A percentile compares a stretch with the other conserved stretches of the same genome.
phyloP scores from a whole-genome alignment of 2,888 invertebrate species.

The Ormyrus rosae region DNA sequence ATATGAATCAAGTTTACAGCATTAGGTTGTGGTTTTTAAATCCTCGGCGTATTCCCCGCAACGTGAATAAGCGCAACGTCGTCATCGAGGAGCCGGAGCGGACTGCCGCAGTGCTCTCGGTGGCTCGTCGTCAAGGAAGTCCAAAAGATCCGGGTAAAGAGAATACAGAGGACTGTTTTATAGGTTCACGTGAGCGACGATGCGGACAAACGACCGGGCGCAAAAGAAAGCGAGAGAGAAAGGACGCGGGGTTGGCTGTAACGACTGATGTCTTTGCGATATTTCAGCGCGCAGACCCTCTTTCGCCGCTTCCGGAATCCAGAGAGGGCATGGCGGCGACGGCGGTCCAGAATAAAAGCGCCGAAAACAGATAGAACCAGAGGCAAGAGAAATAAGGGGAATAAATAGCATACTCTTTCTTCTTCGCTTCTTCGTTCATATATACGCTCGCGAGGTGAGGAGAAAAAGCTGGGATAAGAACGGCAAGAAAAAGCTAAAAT shows the following conservation, averaged over 20 bases:
- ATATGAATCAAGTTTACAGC: too few species aligned
- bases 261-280: conserved; percentile 64
- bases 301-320: conserved; percentile 52
- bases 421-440: conserved; percentile 20
- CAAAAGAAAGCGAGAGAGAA: neutral
- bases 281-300: conserved; percentile 61
- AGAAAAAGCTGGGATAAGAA: too few species aligned
- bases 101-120: neutral
- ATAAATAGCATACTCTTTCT: conserved; percentile 34
- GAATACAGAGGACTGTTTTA: conserved; percentile 36
- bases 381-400: conserved; percentile 17
- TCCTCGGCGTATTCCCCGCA: too few species aligned
- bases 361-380: neutral
- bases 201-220: conserved; percentile 57
- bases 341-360: conserved; percentile 31
- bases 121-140: neutral
- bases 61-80: too few species aligned
- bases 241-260: conserved; percentile 17
- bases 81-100: too few species aligned
- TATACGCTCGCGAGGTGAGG: neutral
- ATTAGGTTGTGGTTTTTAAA: too few species aligned
- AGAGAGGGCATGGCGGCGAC: conserved; percentile 37
- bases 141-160: neutral
- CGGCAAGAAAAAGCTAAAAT: too few species aligned
- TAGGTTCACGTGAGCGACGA: conserved; percentile 37